These are phyloP conservation scores for Antennarius maculatus DNA, from an alignment of 2,797 vertebrate species.

Conservation along the genomic window DNA sequence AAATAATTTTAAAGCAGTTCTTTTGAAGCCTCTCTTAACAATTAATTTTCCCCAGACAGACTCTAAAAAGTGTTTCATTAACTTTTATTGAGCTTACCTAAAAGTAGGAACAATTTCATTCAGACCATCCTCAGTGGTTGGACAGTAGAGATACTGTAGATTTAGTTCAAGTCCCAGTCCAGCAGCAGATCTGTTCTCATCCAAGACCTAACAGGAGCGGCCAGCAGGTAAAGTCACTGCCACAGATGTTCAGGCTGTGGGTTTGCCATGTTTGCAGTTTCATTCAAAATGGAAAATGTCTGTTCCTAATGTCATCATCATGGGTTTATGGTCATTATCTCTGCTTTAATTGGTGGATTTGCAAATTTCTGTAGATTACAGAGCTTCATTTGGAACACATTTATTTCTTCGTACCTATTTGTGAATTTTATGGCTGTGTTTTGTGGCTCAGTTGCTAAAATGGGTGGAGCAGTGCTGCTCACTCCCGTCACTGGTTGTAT, in stretches of 20 bases:
- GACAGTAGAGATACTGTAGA: slow-evolving; percentile 1
- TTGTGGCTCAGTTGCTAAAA: slow-evolving; percentile 20
- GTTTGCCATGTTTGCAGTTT: background rate
- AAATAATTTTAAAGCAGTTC: too few species aligned
- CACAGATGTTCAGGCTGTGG: slow-evolving; percentile 19
- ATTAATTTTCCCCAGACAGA: too few species aligned
- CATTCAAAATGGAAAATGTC: slow-evolving; percentile 1
- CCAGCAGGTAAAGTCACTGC: slow-evolving; percentile 24
- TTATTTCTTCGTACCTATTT: slow-evolving; percentile 6
- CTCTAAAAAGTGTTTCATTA: slow-evolving; percentile 1
- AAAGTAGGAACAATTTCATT: slow-evolving; percentile 1
- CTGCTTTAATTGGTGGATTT: background rate
- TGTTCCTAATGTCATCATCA: slow-evolving; percentile 6
- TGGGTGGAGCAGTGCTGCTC: slow-evolving; percentile 11
- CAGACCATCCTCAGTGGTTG: background rate
- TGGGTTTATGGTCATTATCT: slow-evolving; percentile 14
- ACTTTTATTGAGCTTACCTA: background rate
- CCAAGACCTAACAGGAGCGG: background rate
- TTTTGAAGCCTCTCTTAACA: too few species aligned
- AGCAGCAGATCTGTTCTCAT: slow-evolving; percentile 11
- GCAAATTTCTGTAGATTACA: slow-evolving; percentile 11
- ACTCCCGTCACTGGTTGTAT: slow-evolving; percentile 14
- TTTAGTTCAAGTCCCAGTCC: slow-evolving; percentile 13
- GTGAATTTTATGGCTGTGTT: slow-evolving; percentile 18
- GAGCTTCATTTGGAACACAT: slow-evolving; percentile 17